Evolutionary conservation across 2,797 vertebrate genomes (phyloP), one percentile per base, ranked within the genome.

Genomic region (Sebastes baramenuke): DNA sequence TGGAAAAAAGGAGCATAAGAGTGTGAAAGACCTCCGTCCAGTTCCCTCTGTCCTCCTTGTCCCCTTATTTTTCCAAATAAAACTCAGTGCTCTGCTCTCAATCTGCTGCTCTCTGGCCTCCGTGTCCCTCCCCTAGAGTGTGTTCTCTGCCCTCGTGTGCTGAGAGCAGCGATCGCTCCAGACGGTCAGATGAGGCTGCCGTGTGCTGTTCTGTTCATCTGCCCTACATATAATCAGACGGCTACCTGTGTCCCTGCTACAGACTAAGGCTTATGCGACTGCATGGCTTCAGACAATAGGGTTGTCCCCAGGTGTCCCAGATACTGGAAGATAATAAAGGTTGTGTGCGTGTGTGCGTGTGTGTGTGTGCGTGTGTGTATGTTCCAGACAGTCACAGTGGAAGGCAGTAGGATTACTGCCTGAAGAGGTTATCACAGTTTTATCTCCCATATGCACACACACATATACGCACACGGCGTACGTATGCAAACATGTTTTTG

Each of bases 131-230:
- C 42, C 16, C 42, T 46, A 18, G 67, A 67, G 36, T 75, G 67
- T 25, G 76, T 14, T 58, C 54, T 30, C 67, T 81, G 83, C 84
- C 81, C 74, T 61, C 55, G 49, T 72, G 67, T 67, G 70, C 67
- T 14, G 20, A 56, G 77, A 83, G 61, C 56, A 22, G 2, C 5
- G 3, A 52, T 24, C 56, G 61, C 62, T 82, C 68, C 88, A 93
- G 92, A 92, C 89, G 12, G 90, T 93, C 89, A 86, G 83, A 65
- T 77, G 79, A 91, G 92, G 92, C 24, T 58, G 56, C 1, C 1
- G 3, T 22, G 66, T 87, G 16, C 54, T 4, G 55, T 25, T 78
- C 83, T 22, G 29, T 83, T 89, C 70, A 79, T 84, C 78, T 88
- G 81, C 54, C 80, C 78, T n/a, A 80, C 81, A 80, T 72, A 75